Conservation (phyloP, 2,888 invertebrate genomes). For the Maniola hyperantus region DNA sequence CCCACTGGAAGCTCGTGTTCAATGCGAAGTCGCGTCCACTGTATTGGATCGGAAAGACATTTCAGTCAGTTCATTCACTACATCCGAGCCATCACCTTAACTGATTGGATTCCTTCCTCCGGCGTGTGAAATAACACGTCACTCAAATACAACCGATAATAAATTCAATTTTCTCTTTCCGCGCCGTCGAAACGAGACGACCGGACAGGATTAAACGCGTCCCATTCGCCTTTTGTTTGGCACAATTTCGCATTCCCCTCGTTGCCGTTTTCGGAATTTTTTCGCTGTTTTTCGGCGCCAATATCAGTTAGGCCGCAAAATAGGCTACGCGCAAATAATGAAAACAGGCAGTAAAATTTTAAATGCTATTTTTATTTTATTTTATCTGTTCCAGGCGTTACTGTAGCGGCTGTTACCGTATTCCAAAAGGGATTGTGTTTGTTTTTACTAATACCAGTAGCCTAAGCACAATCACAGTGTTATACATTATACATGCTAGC, state of each 20-base stretch:
- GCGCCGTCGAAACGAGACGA: slow-evolving; percentile 62
- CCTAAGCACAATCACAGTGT: not conserved
- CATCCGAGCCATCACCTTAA: slow-evolving; percentile 63
- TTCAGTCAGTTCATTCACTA: slow-evolving; percentile 62
- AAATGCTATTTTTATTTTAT: slow-evolving; percentile 24
- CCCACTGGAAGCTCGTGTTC: slow-evolving; percentile 28
- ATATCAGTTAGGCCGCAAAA: slow-evolving; percentile 35
- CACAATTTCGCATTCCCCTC: slow-evolving; percentile 60
- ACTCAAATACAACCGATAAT: slow-evolving; percentile 80
- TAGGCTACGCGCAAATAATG: slow-evolving; percentile 34
- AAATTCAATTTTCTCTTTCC: slow-evolving; percentile 79
- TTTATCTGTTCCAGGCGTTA: slow-evolving; percentile 16
- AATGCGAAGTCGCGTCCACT: slow-evolving; percentile 28
- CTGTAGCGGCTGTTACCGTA: not conserved
- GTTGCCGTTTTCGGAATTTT: slow-evolving; percentile 52
- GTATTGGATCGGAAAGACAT: slow-evolving; percentile 61
- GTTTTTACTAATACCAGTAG: not conserved
- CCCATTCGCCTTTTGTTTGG: slow-evolving; percentile 76
- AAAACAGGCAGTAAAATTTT: slow-evolving; percentile 30
- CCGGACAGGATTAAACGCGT: slow-evolving; percentile 78
- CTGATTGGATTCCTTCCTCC: slow-evolving; percentile 69
- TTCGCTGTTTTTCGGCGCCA: slow-evolving; percentile 48
- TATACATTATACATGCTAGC: not conserved
- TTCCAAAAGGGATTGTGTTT: not conserved
- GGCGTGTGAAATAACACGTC: slow-evolving; percentile 81